Evolutionary conservation across 2,888 invertebrate species (phyloP), one percentile per base, ranked within the genome.

Genomic region (Drosophila rellima): DNA sequence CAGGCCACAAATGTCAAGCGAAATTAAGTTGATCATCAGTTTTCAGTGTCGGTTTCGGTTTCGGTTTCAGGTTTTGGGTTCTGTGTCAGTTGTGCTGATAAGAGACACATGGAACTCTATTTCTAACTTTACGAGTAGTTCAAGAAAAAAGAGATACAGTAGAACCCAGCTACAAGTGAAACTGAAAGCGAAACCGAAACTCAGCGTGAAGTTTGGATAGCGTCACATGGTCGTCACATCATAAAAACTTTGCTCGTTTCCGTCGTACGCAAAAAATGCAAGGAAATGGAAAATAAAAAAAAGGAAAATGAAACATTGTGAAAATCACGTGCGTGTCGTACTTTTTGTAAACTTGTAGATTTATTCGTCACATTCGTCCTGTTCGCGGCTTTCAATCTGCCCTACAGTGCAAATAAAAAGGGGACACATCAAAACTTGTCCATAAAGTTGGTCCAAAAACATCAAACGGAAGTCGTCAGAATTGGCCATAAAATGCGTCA

Each of bases 311-410:
- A 69, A 74, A 80, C 78, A 70, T 70, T 80, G 86, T 80, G 59
- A 81, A 86, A 88, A 84, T 84, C 88, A 84, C 88, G 88, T 80
- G 88, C 88, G 73, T 85, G 80, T 71, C 75, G 74, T 56, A 54
- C 23, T 77, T 68, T 80, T 82, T 59, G 45, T 54, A 40, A 42
- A 66, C 57, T 86, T 84, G 77, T 73, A 74, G 70, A 84, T 87
- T 77, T 83, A 81, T 82, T 74, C 82, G 82, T 77, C 82, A 71
- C 60, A 69, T 70, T 65, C 33, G 61, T 52, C 74, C 68, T 44
- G 56, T 63, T 67, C 64, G 65, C 74, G 70, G 66, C 63, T 73
- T 75, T 78, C 68, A 65, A 63, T 64, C 48, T 78, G 55, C 52
- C 42, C 51, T 31, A 29, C 61, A 57, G 39, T 23, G 33, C 45